Percentiles rank a stretch among this genome's conserved stretches.
These are phyloP conservation scores for Apistogramma diplotaenia DNA, from an alignment of 2,113 vertebrate genomes.

Conservation along the genomic window DNA sequence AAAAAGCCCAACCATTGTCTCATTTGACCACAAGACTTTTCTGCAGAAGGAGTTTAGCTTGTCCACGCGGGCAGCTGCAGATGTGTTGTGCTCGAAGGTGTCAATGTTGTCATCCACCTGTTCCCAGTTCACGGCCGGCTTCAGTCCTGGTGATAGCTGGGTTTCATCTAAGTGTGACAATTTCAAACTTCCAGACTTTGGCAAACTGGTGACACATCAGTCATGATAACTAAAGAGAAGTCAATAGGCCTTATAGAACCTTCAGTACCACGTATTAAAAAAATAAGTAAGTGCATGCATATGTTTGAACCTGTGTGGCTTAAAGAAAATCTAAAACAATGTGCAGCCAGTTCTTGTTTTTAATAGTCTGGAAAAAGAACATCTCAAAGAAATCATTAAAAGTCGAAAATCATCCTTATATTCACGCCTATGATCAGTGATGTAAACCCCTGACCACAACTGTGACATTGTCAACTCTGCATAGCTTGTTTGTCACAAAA, in stretches of 20 bases:
- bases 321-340: not conserved
- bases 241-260: too few relatives aligned
- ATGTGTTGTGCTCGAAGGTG: not conserved
- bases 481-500: not conserved
- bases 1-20: not conserved
- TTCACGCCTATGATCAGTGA: too few relatives aligned
- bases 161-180: too few relatives aligned
- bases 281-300: not conserved
- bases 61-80: accelerated
- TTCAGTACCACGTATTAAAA: too few relatives aligned
- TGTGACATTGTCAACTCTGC: not conserved
- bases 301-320: not conserved
- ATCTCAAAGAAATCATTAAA: too few relatives aligned
- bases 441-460: too few relatives aligned
- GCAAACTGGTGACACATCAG: too few relatives aligned
- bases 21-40: not conserved
- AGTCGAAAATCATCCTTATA: too few relatives aligned
- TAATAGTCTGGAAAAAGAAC: not conserved
- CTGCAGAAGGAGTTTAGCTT: not conserved
- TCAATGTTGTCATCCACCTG: not conserved
- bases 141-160: too few relatives aligned
- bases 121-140: too few relatives aligned
- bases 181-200: too few relatives aligned
- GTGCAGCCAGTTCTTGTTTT: not conserved
- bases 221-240: too few relatives aligned